A percentile compares a stretch with the other conserved stretches of the same genome.
Conservation (phyloP, 2,797 vertebrate genomes). For the Hypotaenidia philippensis region DNA sequence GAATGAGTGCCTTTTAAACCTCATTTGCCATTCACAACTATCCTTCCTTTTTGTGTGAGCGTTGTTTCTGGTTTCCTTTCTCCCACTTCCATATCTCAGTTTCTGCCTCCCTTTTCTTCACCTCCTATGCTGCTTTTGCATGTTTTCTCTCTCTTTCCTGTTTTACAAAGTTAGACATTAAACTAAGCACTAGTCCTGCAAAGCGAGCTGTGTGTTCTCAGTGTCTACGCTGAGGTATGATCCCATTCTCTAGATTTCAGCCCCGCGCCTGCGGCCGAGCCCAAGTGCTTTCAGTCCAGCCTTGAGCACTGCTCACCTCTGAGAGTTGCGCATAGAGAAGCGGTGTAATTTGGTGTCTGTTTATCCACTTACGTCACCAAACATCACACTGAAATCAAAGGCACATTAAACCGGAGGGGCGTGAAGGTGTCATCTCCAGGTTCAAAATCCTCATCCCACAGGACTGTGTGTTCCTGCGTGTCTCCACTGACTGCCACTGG, state of each 20-base stretch:
- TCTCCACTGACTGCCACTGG: not conserved
- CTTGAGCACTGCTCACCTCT: not conserved
- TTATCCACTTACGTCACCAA: not conserved
- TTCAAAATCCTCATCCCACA: not conserved
- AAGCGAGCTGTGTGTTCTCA: not conserved
- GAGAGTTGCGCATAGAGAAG: not conserved
- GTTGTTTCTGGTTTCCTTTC: not conserved
- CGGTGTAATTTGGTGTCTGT: not conserved
- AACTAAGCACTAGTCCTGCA: not conserved
- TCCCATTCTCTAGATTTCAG: not conserved
- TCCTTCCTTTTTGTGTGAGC: not conserved
- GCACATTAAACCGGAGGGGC: not conserved
- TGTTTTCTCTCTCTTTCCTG: not conserved
- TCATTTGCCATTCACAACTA: not conserved
- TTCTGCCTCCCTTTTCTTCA: not conserved
- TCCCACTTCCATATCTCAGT: not conserved
- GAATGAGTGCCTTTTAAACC: not conserved
- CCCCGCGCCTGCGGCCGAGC: not conserved
- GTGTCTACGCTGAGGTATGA: not conserved
- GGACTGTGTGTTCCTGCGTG: fast-evolving
- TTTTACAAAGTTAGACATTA: not conserved
- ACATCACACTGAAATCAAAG: not conserved
- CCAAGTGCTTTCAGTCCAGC: not conserved
- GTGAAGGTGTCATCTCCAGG: not conserved
- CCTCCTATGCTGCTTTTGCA: not conserved